Base-by-base conservation (phyloP, 1,140 invertebrate species). In the Neuroterus valhalla region DNA sequence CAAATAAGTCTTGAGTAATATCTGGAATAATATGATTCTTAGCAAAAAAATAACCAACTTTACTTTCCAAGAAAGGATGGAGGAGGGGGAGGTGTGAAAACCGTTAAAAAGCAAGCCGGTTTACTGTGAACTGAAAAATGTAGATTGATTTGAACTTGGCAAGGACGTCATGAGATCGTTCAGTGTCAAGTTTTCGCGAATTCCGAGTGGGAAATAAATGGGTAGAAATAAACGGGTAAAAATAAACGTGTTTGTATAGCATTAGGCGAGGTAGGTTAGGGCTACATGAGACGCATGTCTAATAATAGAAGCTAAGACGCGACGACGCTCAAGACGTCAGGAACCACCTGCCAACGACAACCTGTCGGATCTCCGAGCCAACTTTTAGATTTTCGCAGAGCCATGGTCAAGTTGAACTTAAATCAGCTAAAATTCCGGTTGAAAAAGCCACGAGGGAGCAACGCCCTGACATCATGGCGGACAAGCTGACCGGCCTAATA, bases 381-480 rank as follows among this genome's bases (percentile, higher is more conserved):
- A n/a, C 44, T 26, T 44, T 26, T 14, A 68, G 38, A 44, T 10
- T 62, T 55, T 68, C 67, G 17, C 8, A 6, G 26, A 14, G 44
- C n/a, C 45, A 44, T 44, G 38, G 43, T 2, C 15, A 5, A 31
- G 11, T 43, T 21, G 10, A 11, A 14, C 17, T 5, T 43, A 44
- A 77, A 73, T 5, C 17, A 67, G 26, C 6, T 2, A 31, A n/a
- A 62, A 62, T 62, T 15, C 14, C 55, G 23, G 26, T 62, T 62
- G 26, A 62, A 38, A 23, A 72, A 69, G 17, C 42, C 38, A 50
- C 48, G 15, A 17, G 69, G 73, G 79, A 84, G 83, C 82, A 85
- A 86, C 85, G 85, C 81, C 84, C 83, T 80, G 80, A 42, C 71
- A 81, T 79, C 72, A 85, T 86, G 83, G 83, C 85, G 77, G 83